phyloP scores from a whole-genome alignment of 2,113 vertebrate genomes.

The Pangasianodon gigas region DNA sequence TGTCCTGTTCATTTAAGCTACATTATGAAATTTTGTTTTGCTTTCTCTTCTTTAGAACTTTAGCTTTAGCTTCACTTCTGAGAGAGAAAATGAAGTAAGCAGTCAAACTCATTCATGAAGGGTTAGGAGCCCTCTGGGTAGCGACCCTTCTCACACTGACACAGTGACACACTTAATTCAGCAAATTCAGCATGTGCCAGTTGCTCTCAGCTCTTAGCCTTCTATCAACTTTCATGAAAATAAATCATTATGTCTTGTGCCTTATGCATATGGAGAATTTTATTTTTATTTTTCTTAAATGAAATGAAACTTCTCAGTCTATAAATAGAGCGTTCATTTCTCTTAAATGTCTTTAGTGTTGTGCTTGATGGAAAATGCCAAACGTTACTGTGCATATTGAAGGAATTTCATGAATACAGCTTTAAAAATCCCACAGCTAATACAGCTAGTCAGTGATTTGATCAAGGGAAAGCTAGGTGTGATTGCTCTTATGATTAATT shows the following conservation, averaged over 20 bases:
- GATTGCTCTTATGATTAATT: neutral
- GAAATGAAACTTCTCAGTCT: neutral
- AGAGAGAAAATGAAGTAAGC: neutral
- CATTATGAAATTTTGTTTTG: too few species aligned
- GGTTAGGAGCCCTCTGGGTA: neutral
- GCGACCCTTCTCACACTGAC: neutral
- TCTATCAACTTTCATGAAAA: neutral
- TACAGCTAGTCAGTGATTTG: neutral
- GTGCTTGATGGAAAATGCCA: neutral
- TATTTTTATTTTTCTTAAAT: neutral
- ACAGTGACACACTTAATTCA: neutral
- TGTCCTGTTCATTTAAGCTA: too few species aligned
- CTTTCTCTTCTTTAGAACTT: too few species aligned
- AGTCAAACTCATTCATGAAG: neutral
- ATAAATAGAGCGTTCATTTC: neutral
- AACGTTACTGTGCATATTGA: neutral
- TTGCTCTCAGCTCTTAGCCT: neutral
- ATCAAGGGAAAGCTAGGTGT: neutral
- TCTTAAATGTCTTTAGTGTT: neutral
- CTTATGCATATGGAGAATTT: neutral
- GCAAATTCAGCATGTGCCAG: neutral
- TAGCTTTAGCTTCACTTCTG: neutral
- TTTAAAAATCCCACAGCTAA: neutral
- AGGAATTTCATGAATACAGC: neutral
- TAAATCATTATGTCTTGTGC: neutral